A percentile compares a stretch with the other conserved stretches of the same genome.
Conservation (phyloP, 2,113 vertebrate species). For the Datnioides undecimradiatus region DNA sequence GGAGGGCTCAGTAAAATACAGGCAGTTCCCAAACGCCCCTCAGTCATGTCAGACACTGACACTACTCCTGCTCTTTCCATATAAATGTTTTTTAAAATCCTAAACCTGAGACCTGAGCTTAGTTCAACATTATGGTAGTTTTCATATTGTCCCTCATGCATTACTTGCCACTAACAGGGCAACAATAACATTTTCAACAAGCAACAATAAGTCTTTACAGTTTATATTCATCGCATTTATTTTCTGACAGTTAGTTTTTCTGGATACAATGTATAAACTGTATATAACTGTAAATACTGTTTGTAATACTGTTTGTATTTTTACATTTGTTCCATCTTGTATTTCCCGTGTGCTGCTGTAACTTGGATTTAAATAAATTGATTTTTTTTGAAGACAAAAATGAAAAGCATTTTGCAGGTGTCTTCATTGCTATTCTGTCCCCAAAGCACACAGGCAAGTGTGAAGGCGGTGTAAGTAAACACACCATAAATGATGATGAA, state of each 20-base stretch:
- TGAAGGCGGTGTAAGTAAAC: neutral
- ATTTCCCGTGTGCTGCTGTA: slow-evolving; percentile 41
- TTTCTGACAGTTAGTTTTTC: neutral
- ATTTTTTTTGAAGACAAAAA: no score
- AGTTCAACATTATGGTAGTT: neutral
- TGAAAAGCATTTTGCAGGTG: neutral
- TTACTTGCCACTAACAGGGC: slow-evolving; percentile 19
- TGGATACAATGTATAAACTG: slow-evolving; percentile 62
- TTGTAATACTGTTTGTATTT: slow-evolving; percentile 8
- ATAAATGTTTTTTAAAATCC: slow-evolving; percentile 55
- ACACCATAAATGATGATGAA: neutral
- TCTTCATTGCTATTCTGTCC: neutral
- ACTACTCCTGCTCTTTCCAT: slow-evolving; percentile 83
- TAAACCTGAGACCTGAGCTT: slow-evolving; percentile 9
- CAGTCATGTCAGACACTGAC: slow-evolving; percentile 84
- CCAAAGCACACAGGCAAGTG: neutral
- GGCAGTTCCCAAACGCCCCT: slow-evolving; percentile 80
- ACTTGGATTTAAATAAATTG: neutral
- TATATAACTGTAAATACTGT: slow-evolving; percentile 70
- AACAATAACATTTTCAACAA: neutral
- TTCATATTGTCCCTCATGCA: slow-evolving; percentile 2
- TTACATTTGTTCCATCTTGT: neutral
- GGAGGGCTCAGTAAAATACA: slow-evolving; percentile 70
- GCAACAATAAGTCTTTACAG: neutral
- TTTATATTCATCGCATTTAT: slow-evolving; percentile 1